Conservation (phyloP, 2,888 invertebrate genomes). For the Heliconius erato region DNA sequence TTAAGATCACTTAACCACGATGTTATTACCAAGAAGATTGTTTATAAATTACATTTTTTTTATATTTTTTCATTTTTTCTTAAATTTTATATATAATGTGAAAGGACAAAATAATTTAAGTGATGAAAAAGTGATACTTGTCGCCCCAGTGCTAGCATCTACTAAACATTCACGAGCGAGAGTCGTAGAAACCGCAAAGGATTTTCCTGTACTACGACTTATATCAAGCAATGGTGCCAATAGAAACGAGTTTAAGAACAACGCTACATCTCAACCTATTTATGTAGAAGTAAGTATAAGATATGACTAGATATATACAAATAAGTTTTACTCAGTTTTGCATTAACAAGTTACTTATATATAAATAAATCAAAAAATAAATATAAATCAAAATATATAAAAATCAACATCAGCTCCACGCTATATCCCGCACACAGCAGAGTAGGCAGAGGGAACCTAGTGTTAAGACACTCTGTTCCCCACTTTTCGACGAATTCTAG, state of each 20-base stretch:
- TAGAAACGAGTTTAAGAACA: slow-evolving; percentile 45
- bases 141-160: slow-evolving; percentile 70
- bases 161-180: slow-evolving; percentile 60
- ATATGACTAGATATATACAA: not conserved
- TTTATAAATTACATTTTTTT: slow-evolving; percentile 45
- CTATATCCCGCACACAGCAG: no score
- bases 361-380: no score
- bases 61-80: slow-evolving; percentile 16
- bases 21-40: slow-evolving; percentile 61
- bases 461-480: no score
- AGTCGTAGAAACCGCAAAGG: slow-evolving; percentile 71
- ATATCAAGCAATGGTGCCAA: slow-evolving; percentile 58
- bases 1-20: slow-evolving; percentile 64
- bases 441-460: no score
- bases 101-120: slow-evolving; percentile 38
- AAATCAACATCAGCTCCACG: no score
- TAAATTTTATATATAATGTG: not conserved
- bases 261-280: slow-evolving; percentile 60
- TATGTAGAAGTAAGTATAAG: slow-evolving; percentile 72
- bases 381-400: no score
- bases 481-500: no score
- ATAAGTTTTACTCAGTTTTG: not conserved
- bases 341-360: not conserved
- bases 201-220: slow-evolving; percentile 71
- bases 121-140: slow-evolving; percentile 58